Evolutionary conservation across 2,113 vertebrate species (phyloP).

Genomic region (Peucedramus taeniatus): DNA sequence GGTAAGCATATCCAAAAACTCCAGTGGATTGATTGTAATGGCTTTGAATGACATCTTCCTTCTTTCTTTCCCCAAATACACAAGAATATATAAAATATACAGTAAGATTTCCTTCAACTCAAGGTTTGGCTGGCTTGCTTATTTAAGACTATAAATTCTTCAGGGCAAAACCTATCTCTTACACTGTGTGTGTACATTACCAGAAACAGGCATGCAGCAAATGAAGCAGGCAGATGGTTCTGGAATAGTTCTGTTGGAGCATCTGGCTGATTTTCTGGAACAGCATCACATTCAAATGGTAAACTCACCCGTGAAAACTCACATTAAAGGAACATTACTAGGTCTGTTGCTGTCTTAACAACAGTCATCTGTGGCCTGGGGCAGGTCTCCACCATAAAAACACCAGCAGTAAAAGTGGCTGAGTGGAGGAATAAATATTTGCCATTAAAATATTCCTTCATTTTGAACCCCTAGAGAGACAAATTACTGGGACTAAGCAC

Average conservation of each 20-base stretch:
- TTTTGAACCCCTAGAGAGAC: constrained; percentile 2
- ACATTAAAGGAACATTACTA: constrained; percentile 30
- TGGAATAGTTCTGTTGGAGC: constrained; percentile 41
- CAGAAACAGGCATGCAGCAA: constrained; percentile 11
- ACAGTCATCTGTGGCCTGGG: constrained; percentile 36
- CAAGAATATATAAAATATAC: neutral
- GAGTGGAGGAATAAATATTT: constrained; percentile 15
- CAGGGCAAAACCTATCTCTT: constrained; percentile 27
- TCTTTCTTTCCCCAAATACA: neutral
- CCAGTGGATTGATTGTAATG: neutral
- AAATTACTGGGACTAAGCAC: neutral
- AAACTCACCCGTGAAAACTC: constrained; percentile 28
- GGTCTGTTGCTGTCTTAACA: constrained; percentile 26
- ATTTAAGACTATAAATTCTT: constrained; percentile 41
- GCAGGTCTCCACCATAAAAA: constrained; percentile 26
- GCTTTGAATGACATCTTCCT: neutral
- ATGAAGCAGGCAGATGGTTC: constrained; percentile 48
- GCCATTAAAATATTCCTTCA: constrained; percentile 12
- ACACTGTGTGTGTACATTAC: neutral
- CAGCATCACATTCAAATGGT: constrained; percentile 1
- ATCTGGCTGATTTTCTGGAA: constrained; percentile 53
- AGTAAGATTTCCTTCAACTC: neutral
- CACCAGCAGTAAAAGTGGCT: constrained; percentile 30
- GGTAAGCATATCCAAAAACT: neutral
- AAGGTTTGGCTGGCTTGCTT: constrained; percentile 1